A percentile compares a stretch with the other conserved stretches of the same genome.
Conservation (phyloP, 2,888 invertebrate genomes). For the Phaedon cochleariae region DNA sequence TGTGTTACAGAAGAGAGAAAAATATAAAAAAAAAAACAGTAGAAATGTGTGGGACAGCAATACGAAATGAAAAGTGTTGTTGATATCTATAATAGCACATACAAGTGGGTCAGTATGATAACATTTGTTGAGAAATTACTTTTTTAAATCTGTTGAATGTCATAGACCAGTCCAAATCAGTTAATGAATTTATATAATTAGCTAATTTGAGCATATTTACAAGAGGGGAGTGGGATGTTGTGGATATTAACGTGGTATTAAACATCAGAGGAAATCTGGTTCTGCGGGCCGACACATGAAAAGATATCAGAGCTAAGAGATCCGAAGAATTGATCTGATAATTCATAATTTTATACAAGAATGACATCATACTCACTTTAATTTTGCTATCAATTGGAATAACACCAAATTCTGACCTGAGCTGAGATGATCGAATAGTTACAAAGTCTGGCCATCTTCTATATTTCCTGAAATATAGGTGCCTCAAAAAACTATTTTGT, state of each 20-base stretch:
- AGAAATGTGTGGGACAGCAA: not conserved
- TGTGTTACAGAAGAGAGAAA: too few relatives aligned
- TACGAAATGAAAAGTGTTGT: not conserved
- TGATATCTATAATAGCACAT: not conserved
- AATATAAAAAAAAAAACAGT: too few relatives aligned
- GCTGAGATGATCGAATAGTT: not conserved
- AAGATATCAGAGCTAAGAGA: slow-evolving; percentile 1
- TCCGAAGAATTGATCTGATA: not conserved
- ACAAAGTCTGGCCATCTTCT: not conserved
- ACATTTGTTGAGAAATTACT: not conserved
- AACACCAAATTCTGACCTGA: not conserved
- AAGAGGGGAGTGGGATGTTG: not conserved
- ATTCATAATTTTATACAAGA: slow-evolving; percentile 1
- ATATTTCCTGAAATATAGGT: not conserved
- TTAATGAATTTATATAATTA: not conserved
- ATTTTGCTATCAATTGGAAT: not conserved
- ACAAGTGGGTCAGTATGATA: not conserved
- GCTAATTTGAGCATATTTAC: not conserved
- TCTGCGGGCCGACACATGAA: not conserved
- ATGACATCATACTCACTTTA: not conserved
- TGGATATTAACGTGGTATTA: not conserved
- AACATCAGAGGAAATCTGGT: slow-evolving; percentile 7
- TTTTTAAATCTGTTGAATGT: not conserved
- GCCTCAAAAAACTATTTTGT: not conserved
- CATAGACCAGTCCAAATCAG: not conserved